Percentiles rank a stretch among this genome's conserved stretches.
These are phyloP conservation scores for Belonocnema kinseyi DNA, from an alignment of 1,140 invertebrate genomes.

Conservation along the genomic window DNA sequence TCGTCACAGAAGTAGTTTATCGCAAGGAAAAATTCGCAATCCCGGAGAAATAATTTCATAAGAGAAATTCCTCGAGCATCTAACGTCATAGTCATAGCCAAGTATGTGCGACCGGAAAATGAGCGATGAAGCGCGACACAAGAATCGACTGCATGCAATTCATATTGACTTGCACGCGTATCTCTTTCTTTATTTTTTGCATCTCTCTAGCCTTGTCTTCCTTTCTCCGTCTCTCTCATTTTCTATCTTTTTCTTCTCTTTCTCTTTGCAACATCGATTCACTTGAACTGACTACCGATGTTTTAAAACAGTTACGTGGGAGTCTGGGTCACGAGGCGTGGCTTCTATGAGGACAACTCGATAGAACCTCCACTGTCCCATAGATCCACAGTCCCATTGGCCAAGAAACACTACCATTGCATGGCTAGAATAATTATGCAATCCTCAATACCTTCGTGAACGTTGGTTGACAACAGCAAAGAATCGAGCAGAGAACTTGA, in stretches of 20 bases:
- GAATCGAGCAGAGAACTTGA: constrained; percentile 47
- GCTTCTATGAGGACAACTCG: constrained; percentile 61
- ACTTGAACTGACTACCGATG: constrained; percentile 63
- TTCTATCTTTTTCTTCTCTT: constrained; percentile 57
- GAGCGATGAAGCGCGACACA: constrained; percentile 43
- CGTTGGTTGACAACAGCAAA: constrained; percentile 46
- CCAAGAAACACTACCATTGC: constrained; percentile 72
- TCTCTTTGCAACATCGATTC: constrained; percentile 54
- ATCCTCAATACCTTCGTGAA: constrained; percentile 52
- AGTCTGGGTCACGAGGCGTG: constrained; percentile 76
- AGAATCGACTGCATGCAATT: constrained; percentile 46
- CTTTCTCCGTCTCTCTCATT: constrained; percentile 47
- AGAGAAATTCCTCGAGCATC: background rate
- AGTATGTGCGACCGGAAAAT: constrained; percentile 42
- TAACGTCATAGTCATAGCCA: background rate
- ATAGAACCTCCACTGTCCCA: constrained; percentile 71
- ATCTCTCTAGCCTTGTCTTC: constrained; percentile 41
- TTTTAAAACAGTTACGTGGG: constrained; percentile 75
- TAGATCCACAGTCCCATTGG: constrained; percentile 75
- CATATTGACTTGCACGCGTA: background rate
- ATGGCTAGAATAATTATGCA: constrained; percentile 74
- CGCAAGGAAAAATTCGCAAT: background rate
- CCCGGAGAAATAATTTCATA: background rate
- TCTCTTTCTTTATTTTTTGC: constrained; percentile 10
- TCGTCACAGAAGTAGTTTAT: background rate